Percentiles rank a stretch among this genome's conserved stretches.
These are phyloP conservation scores for Caenorhabditis sulstoni DNA, from an alignment of 2,888 invertebrate species.

Conservation along the genomic window DNA sequence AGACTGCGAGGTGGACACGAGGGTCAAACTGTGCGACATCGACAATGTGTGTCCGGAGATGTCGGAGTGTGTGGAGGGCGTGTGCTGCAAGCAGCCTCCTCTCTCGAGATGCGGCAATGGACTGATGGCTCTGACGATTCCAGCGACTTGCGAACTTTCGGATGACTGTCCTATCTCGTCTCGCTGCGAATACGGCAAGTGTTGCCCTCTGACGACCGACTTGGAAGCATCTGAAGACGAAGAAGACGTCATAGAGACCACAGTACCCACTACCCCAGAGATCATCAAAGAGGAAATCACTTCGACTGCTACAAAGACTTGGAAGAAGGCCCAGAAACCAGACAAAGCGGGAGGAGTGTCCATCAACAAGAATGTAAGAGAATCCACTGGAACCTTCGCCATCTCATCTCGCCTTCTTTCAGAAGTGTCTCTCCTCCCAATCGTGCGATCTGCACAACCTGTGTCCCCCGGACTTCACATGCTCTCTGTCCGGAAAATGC, in stretches of 20 bases:
- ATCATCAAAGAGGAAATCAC: conserved; percentile 28
- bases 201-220: conserved; percentile 64
- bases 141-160: conserved; percentile 57
- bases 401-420: conserved; percentile 24
- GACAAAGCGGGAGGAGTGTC: conserved; percentile 27
- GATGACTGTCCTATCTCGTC: conserved; percentile 73
- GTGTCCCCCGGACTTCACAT: conserved; percentile 72
- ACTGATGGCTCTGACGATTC: conserved; percentile 65
- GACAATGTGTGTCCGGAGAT: conserved; percentile 68
- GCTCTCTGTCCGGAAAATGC: conserved; percentile 66
- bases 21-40: conserved; percentile 63
- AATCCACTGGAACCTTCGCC: neutral
- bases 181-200: conserved; percentile 69
- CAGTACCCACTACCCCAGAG: conserved; percentile 10
- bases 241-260: conserved; percentile 30
- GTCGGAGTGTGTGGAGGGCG: conserved; percentile 70
- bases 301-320: conserved; percentile 40
- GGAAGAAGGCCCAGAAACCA: conserved; percentile 31
- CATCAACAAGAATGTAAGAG: conserved; percentile 29
- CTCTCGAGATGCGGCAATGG: conserved; percentile 63
- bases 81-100: conserved; percentile 63
- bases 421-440: conserved; percentile 62
- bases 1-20: conserved; percentile 56
- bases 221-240: conserved; percentile 5
- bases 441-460: conserved; percentile 60